Evolutionary conservation across 1,140 invertebrate species (phyloP).

Genomic region (Drosophila melanica): DNA sequence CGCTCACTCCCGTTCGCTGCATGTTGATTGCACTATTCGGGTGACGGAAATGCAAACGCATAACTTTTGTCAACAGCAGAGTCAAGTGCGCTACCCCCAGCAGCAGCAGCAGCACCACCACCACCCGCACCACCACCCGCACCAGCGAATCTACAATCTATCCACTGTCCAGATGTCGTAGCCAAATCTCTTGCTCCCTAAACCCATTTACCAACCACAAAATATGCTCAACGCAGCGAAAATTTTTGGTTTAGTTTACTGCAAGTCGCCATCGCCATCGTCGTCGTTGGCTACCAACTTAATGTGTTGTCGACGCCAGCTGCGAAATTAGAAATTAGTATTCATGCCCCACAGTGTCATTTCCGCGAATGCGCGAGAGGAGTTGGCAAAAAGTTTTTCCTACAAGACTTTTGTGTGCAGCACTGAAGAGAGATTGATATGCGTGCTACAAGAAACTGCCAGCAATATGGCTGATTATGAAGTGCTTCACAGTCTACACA

Average conservation of each 20-base stretch:
- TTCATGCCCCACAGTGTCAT: slow-evolving; percentile 80
- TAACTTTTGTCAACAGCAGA: slow-evolving; percentile 73
- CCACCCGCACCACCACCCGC: background rate
- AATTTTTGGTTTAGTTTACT: slow-evolving; percentile 74
- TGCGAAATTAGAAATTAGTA: slow-evolving; percentile 81
- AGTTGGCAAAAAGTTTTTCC: slow-evolving; percentile 57
- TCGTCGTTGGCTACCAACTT: slow-evolving; percentile 45
- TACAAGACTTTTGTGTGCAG: slow-evolving; percentile 42
- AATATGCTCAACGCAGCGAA: slow-evolving; percentile 68
- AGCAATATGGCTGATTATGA: slow-evolving; percentile 64
- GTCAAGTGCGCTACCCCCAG: slow-evolving; percentile 17
- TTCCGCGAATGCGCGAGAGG: slow-evolving; percentile 71
- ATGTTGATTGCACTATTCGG: slow-evolving; percentile 39
- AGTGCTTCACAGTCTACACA: slow-evolving; percentile 40
- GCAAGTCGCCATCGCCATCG: slow-evolving; percentile 41
- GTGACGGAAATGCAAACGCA: slow-evolving; percentile 74
- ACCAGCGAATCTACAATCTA: slow-evolving; percentile 16
- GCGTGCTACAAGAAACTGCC: slow-evolving; percentile 53
- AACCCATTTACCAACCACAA: slow-evolving; percentile 58
- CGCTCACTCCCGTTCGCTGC: background rate
- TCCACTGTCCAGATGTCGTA: slow-evolving; percentile 38
- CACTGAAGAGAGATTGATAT: slow-evolving; percentile 60
- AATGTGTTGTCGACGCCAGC: slow-evolving; percentile 66
- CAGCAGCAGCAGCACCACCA: too few species aligned
- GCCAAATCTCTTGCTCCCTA: slow-evolving; percentile 29